Conservation (phyloP, 2,888 invertebrate species). For the Periphyllus acericola region DNA sequence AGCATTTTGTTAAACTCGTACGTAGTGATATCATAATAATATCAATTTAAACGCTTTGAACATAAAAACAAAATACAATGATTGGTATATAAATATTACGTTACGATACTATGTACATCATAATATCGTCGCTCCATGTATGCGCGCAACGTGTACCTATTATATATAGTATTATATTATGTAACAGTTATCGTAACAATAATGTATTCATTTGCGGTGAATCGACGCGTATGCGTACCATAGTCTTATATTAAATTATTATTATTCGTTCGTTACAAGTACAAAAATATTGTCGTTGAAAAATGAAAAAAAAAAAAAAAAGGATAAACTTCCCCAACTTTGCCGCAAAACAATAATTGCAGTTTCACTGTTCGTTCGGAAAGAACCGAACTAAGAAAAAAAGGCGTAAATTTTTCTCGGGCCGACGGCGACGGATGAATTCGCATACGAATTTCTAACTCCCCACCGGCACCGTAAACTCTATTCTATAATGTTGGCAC, state of each 20-base stretch:
- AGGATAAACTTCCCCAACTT: not conserved
- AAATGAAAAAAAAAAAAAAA: not conserved
- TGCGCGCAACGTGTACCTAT: not conserved
- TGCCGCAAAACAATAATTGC: too few species aligned
- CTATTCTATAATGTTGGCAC: too few species aligned
- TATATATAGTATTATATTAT: not conserved
- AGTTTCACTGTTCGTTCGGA: too few species aligned
- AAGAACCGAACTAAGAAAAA: too few species aligned
- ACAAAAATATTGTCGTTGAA: constrained; percentile 4
- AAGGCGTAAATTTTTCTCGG: too few species aligned
- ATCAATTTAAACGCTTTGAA: not conserved
- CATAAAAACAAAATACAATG: not conserved
- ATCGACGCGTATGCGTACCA: not conserved
- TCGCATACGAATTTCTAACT: too few species aligned
- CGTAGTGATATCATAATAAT: not conserved
- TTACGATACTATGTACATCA: not conserved
- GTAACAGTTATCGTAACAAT: not conserved
- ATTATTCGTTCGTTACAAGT: not conserved
- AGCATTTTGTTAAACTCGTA: not conserved
- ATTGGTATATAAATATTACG: not conserved
- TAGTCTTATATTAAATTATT: not conserved
- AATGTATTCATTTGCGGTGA: not conserved
- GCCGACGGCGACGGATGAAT: not conserved
- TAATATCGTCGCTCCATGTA: not conserved
- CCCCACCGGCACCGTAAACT: too few species aligned